Evolutionary conservation across 2,797 vertebrate species (phyloP).

Genomic region (Enteromius anoplus): DNA sequence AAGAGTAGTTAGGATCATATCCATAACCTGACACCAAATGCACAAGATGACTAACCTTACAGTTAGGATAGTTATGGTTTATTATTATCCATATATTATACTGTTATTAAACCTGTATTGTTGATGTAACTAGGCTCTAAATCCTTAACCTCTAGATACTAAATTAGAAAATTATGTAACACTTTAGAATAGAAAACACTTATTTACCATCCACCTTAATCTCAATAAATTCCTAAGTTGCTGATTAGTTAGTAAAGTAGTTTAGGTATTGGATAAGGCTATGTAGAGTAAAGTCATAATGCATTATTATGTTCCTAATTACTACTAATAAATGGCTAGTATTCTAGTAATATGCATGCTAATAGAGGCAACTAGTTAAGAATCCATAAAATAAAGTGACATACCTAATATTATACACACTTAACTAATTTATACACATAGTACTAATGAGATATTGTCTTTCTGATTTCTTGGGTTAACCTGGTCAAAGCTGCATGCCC

Average conservation of each 20-base stretch:
- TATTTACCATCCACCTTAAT: no score
- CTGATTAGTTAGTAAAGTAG: no score
- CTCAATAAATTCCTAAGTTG: no score
- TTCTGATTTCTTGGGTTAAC: conserved; percentile 21
- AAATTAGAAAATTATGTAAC: neutral
- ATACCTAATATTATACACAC: neutral
- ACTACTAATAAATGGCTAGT: no score
- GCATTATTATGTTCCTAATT: no score
- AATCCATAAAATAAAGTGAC: no score
- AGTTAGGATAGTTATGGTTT: neutral
- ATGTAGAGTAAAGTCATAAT: no score
- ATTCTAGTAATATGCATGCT: no score
- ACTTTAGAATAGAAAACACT: no score
- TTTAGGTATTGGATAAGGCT: no score
- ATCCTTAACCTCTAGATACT: neutral
- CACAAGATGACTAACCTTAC: neutral
- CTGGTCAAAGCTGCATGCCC: conserved; percentile 29
- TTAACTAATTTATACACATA: neutral
- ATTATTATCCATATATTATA: neutral
- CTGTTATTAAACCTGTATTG: neutral
- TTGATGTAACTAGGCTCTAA: neutral
- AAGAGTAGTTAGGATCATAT: neutral
- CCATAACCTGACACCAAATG: neutral
- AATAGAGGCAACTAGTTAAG: no score
- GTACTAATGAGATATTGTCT: neutral